Evolutionary conservation across 2,888 invertebrate genomes (phyloP), one percentile per base, ranked within the genome.

Genomic region (Cynaeus angustus): DNA sequence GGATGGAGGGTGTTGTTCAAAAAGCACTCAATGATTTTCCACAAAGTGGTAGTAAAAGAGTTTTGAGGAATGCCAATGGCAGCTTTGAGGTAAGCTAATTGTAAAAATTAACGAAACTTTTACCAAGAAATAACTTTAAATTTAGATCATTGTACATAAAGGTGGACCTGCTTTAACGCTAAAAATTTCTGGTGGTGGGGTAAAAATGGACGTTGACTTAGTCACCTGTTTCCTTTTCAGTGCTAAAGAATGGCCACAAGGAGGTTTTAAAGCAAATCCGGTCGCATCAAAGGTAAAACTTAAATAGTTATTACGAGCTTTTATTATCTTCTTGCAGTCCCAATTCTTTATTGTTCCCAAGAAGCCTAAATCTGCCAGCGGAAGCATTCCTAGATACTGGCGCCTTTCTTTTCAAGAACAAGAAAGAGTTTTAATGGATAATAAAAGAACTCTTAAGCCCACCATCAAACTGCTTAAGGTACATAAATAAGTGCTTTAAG

Each of bases 321-420:
- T 64, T 33, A 21, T 21, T 46, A 13, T 37, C 7, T 53, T 12
- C n/a, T 21, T 53, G 8, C 55, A 78, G 78, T 81, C 56, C 75
- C 79, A 85, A 9, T 89, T 88, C 86, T 82, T 86, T 38, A 86
- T 87, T 5, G 87, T 89, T 14, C 88, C 89, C 0, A 88, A 89
- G 75, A 86, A 86, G 0, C 85, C 85, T 71, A 87, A 86, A 73
- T 75, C 37, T 1, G 41, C 5, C 33, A 61, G 56, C 21, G 13
- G 55, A 33, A 9, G 62, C 38, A 7, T 16, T 46, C 8, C 46
- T 43, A 78, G 85, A 0, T 85, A 86, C 74, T 90, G 89, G 89
- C 83, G 89, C 10, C 83, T 88, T n/a, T 88, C 88, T 7, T 89
- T 89, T 79, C 89, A 88, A 72, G 86, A 87, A 58, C 86, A 86